A percentile compares a stretch with the other conserved stretches of the same genome.
These are phyloP conservation scores for Drosophila phalerata DNA, from an alignment of 2,888 invertebrate species.

Conservation along the genomic window DNA sequence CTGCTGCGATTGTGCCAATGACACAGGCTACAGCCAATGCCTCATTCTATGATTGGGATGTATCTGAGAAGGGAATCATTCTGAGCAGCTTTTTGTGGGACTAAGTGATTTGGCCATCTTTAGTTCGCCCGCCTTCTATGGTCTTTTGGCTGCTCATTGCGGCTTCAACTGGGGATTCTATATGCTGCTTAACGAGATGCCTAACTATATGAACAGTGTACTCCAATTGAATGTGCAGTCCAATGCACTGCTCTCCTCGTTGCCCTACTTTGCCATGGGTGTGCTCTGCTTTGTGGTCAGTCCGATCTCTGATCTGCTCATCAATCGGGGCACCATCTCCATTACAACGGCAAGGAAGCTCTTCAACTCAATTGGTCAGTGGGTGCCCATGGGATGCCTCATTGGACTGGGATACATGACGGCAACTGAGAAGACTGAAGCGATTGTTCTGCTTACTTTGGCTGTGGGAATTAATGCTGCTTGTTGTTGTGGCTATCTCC, in stretches of 20 bases:
- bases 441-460: slow-evolving; percentile 87
- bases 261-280: slow-evolving; percentile 87
- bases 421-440: slow-evolving; percentile 85
- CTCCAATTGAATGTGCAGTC: slow-evolving; percentile 88
- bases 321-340: slow-evolving; percentile 85
- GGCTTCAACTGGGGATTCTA: slow-evolving; percentile 91
- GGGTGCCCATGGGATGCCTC: slow-evolving; percentile 87
- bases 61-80: slow-evolving; percentile 2
- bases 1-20: slow-evolving; percentile 4
- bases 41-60: slow-evolving; percentile 5
- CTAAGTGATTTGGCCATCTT: slow-evolving; percentile 85
- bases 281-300: slow-evolving; percentile 86
- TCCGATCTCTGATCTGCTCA: slow-evolving; percentile 86
- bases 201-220: slow-evolving; percentile 89
- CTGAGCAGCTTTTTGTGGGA: slow-evolving; percentile 2
- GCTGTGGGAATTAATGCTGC: slow-evolving; percentile 88
- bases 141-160: slow-evolving; percentile 87
- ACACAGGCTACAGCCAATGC: slow-evolving; percentile 3
- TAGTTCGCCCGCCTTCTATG: slow-evolving; percentile 89
- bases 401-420: slow-evolving; percentile 87
- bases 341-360: slow-evolving; percentile 82
- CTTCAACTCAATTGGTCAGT: slow-evolving; percentile 85
- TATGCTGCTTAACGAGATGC: slow-evolving; percentile 90
- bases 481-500: slow-evolving; percentile 88
- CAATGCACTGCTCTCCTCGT: slow-evolving; percentile 86